Percentiles rank a stretch among this genome's conserved stretches.
phyloP scores from a whole-genome alignment of 92 coral and sea anemone genomes.

The Siderastrea siderea region DNA sequence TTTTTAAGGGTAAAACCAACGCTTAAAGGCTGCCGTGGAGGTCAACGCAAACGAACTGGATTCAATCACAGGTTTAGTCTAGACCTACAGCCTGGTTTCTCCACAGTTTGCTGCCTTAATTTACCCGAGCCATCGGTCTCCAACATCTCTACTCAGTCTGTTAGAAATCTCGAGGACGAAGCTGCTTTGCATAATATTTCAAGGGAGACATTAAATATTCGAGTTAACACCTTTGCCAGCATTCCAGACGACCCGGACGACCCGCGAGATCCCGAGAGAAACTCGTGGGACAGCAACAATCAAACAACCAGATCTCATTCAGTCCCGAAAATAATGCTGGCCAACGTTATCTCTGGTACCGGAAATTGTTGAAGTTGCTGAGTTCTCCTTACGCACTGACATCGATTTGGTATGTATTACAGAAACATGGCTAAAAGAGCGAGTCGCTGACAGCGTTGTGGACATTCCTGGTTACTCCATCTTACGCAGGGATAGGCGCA shows the following conservation, averaged over 20 bases:
- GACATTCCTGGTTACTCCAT: constrained; percentile 32
- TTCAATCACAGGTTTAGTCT: constrained; percentile 4
- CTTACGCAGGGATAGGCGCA: constrained; percentile 39
- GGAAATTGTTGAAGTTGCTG: constrained; percentile 47
- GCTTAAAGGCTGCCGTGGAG: constrained; percentile 63
- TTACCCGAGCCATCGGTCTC: not conserved
- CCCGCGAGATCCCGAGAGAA: constrained; percentile 26
- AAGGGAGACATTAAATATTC: constrained; percentile 60
- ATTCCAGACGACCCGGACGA: constrained; percentile 27
- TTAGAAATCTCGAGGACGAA: constrained; percentile 42
- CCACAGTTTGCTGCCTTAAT: constrained; percentile 24
- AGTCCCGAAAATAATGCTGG: constrained; percentile 53
- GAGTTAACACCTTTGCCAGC: constrained; percentile 57
- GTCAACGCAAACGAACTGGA: constrained; percentile 55
- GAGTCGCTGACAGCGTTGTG: too few species aligned
- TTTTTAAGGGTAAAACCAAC: constrained; percentile 67
- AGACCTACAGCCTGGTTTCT: constrained; percentile 40
- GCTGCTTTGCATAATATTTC: constrained; percentile 61
- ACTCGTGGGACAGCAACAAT: not conserved
- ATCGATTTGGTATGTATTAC: not conserved
- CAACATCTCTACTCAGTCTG: constrained; percentile 36
- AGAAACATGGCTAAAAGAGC: too few species aligned
- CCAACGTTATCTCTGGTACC: constrained; percentile 63
- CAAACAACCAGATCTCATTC: constrained; percentile 2
- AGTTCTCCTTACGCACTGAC: constrained; percentile 41